phyloP scores from a whole-genome alignment of 2,797 vertebrate genomes.

The Schizopygopsis malacanthus region DNA sequence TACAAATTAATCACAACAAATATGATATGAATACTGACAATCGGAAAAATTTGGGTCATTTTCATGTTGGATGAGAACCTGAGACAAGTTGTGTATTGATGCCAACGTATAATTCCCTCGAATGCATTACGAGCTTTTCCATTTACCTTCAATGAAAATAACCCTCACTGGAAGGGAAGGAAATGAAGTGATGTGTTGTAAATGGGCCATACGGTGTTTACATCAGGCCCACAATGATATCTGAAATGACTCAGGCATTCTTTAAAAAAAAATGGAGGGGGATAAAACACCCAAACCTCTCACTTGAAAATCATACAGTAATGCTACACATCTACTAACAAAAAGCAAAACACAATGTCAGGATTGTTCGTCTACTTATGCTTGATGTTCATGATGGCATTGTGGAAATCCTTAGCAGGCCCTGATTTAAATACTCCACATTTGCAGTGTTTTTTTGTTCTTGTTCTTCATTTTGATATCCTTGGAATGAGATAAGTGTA shows the following conservation, averaged over 20 bases:
- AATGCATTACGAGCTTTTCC: slow-evolving; percentile 31
- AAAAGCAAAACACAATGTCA: slow-evolving; percentile 44
- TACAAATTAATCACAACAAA: slow-evolving; percentile 67
- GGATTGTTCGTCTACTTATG: slow-evolving; percentile 23
- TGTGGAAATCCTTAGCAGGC: slow-evolving; percentile 49
- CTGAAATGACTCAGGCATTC: slow-evolving; percentile 44
- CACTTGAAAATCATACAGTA: slow-evolving; percentile 48
- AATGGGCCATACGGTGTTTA: slow-evolving; percentile 35
- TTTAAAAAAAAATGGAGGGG: slow-evolving; percentile 20
- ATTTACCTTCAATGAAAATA: slow-evolving; percentile 25
- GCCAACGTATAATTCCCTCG: slow-evolving; percentile 43
- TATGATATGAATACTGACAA: slow-evolving; percentile 45
- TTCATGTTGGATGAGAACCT: slow-evolving; percentile 58
- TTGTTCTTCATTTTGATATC: slow-evolving; percentile 29
- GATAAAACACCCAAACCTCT: slow-evolving; percentile 34
- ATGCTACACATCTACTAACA: slow-evolving; percentile 47
- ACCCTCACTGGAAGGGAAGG: background rate
- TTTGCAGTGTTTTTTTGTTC: slow-evolving; percentile 19
- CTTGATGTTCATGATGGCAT: slow-evolving; percentile 39
- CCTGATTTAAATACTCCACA: slow-evolving; percentile 51
- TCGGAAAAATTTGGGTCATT: slow-evolving; percentile 46
- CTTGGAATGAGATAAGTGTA: slow-evolving; percentile 37
- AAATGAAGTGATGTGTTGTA: slow-evolving; percentile 22
- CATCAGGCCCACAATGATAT: slow-evolving; percentile 49
- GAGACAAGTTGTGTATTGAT: slow-evolving; percentile 60